Percentiles rank a stretch among this genome's conserved stretches.
phyloP scores from a whole-genome alignment of 2,113 vertebrate species.

The Tychaedon coryphoeus region DNA sequence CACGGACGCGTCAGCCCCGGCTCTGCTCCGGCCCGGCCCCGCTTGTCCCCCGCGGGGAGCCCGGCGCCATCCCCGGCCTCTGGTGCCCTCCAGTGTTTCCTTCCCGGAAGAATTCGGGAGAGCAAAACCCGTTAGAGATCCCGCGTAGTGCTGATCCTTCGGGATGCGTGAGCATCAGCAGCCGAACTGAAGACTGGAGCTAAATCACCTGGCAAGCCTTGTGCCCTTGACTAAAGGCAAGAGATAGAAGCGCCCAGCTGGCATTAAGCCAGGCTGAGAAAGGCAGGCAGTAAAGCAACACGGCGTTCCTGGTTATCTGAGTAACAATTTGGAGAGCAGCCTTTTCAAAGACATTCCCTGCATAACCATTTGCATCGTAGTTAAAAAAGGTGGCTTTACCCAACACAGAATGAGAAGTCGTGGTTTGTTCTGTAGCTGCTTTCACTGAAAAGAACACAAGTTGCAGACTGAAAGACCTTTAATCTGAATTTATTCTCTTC shows the following conservation, averaged over 20 bases:
- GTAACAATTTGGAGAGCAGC: neutral
- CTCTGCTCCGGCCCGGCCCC: neutral
- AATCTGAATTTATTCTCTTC: neutral
- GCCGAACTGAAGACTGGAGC: neutral
- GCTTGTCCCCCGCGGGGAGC: neutral
- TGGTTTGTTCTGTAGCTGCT: neutral
- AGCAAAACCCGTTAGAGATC: neutral
- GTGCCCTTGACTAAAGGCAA: neutral
- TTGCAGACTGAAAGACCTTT: neutral
- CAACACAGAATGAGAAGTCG: fast-evolving
- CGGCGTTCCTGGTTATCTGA: fast-evolving
- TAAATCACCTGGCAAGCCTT: neutral
- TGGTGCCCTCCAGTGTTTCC: conserved; percentile 46
- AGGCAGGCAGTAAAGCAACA: neutral
- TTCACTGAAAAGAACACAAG: neutral
- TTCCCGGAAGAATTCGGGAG: neutral
- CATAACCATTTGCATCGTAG: neutral
- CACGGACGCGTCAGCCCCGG: fast-evolving
- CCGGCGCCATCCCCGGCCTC: neutral
- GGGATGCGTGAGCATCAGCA: neutral
- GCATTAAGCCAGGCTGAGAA: neutral
- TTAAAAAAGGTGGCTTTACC: neutral
- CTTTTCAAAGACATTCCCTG: neutral
- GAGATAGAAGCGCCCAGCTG: neutral
- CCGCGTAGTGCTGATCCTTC: fast-evolving